These are phyloP conservation scores for Sitta carolinensis DNA, from an alignment of 2,797 vertebrate species.

Conservation along the genomic window DNA sequence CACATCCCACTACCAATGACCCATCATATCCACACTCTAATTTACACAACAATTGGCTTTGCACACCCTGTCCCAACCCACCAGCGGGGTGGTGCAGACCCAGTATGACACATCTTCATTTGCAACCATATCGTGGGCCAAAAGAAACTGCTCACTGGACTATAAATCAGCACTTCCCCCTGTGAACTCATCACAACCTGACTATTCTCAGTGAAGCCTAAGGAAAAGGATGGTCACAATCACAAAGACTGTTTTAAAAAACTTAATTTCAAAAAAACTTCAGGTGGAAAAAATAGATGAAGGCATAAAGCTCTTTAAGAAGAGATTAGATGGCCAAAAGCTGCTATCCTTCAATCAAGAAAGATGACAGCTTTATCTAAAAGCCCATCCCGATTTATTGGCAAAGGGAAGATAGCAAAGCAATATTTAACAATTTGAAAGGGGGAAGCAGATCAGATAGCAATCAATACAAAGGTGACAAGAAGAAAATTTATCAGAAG, in stretches of 20 bases:
- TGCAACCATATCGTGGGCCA: background rate
- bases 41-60: background rate
- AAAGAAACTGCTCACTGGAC: background rate
- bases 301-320: slow-evolving; percentile 2
- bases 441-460: background rate
- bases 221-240: background rate
- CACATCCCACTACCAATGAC: rapidly evolving
- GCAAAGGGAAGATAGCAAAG: slow-evolving; percentile 18
- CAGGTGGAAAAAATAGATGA: background rate
- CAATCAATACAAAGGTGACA: slow-evolving; percentile 39
- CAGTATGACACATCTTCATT: background rate
- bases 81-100: rapidly evolving
- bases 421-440: slow-evolving; percentile 36
- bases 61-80: background rate
- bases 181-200: background rate
- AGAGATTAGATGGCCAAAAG: slow-evolving; percentile 19
- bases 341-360: slow-evolving; percentile 21
- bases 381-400: background rate
- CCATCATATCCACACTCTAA: background rate
- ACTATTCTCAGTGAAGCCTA: background rate
- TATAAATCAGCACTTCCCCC: background rate
- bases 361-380: slow-evolving; percentile 40
- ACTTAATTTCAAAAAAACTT: slow-evolving; percentile 1
- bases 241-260: background rate
- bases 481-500: background rate